Base-by-base conservation (phyloP, 2,888 invertebrate genomes). In the Torymus auratus region DNA sequence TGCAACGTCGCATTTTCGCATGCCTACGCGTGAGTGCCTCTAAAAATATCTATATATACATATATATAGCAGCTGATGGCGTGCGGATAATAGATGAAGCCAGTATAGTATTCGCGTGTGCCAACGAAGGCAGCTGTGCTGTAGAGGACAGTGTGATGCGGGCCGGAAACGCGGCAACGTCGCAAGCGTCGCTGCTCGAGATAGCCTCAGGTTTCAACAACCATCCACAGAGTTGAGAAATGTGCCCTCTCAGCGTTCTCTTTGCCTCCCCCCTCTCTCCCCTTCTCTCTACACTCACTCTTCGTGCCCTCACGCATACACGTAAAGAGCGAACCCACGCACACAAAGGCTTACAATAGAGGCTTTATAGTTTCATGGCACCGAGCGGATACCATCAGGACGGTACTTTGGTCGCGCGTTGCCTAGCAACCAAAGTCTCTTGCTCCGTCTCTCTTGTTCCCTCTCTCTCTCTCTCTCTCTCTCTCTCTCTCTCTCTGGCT, bases 1-100 rank as follows among this genome's bases (percentile, higher is more conserved):
- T 83, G 84, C 82, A 83, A 83, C 84, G 81, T 75, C 83, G 82
- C 83, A 75, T 10, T 52, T 53, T 41, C 41, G 41, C 5, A 41
- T 41, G 41, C 41, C 41, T 41, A 7, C 41, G 5, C 41, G 41
- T 41, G 7, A 41, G 41, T 3, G 15, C 55, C 56, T 76, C 72
- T 80, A 76, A 76, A 81, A 77, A 81, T 77, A 81, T n/a, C n/a
- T n/a, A n/a, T n/a, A n/a, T n/a, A n/a, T 12, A 17, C n/a, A 5
- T 58, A 68, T 70, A 41, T 58, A 70, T 70, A 70, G 58, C 60
- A n/a, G 52, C 14, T 17, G 11, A 70, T 58, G 52, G 17, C 41
- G 55, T 28, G 28, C 11, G 41, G 52, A 3, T 50, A 13, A 15
- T 17, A 56, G n/a, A 23, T 52, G 65, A 23, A 58, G 17, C 41